Percentiles rank a stretch among this genome's conserved stretches.
Conservation (phyloP, 2,888 invertebrate species). For the Dione vanillae region DNA sequence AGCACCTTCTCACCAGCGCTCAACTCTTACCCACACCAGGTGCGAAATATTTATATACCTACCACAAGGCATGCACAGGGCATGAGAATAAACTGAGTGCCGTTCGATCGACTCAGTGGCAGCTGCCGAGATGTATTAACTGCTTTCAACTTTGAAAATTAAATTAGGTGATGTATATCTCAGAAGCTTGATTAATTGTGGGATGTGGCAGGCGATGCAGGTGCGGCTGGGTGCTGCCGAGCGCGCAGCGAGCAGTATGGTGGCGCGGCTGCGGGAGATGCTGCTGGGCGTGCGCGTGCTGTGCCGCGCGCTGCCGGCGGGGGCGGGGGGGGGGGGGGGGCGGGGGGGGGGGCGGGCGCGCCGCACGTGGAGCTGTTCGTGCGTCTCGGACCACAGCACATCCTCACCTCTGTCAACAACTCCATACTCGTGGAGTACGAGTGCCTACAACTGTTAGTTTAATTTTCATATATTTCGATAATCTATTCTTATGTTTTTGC, state of each 20-base stretch:
- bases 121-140: not conserved
- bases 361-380: constrained; percentile 88
- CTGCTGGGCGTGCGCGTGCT: constrained; percentile 81
- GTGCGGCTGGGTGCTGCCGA: constrained; percentile 85
- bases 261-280: constrained; percentile 83
- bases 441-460: constrained; percentile 74
- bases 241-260: constrained; percentile 75
- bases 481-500: not conserved
- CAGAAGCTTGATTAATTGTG: not conserved
- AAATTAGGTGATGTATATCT: not conserved
- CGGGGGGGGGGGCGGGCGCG: constrained; percentile 65
- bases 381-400: constrained; percentile 85
- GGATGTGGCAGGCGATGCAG: constrained; percentile 74
- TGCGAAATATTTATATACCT: constrained; percentile 49
- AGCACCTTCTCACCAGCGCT: constrained; percentile 81
- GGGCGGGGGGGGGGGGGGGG: constrained; percentile 55
- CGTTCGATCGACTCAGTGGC: no score
- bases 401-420: constrained; percentile 88
- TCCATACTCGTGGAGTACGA: constrained; percentile 86
- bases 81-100: no score
- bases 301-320: constrained; percentile 67
- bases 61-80: no score
- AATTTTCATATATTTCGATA: no score
- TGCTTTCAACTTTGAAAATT: not conserved
- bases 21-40: constrained; percentile 84